Evolutionary conservation across 1,140 invertebrate species (phyloP), one percentile per base, ranked within the genome.

Genomic region (Solen grandis): DNA sequence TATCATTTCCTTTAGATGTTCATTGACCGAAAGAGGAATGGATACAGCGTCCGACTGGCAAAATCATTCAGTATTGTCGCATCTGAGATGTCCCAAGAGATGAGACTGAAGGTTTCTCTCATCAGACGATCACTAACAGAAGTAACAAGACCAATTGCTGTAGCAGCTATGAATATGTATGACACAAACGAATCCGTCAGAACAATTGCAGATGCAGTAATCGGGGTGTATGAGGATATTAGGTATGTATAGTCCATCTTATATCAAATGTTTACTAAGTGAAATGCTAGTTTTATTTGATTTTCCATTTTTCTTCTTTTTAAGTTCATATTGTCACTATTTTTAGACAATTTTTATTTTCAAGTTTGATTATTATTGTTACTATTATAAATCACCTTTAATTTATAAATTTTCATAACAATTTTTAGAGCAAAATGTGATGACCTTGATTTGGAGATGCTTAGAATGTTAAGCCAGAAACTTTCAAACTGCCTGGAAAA

Each of bases 171-270:
- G 1, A 41, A 36, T 41, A 78, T 78, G 63, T 78, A 68, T 55
- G 65, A 78, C 3, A 65, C 25, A 63, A 78, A 78, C 46, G 62
- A 78, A 29, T 29, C 55, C 54, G 4, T 59, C 25, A 65, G 65
- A 41, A 54, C 68, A 57, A 69, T 78, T 31, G 41, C 54, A 13
- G 65, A 78, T 46, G 38, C 19, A 1, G 14, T 60, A 14, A 5
- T 78, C 27, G 27, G 38, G 19, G 62, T 38, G 4, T 19, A 27
- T 33, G n/a, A 65, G n/a, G 54, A 69, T 13, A 50, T 35, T 13
- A 31, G 5, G 69, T 73, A 59, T 22, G 52, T 35, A 8, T 5
- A 59, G 5, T 19, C 4, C 57, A 57, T 10, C n/a, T 57, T 55
- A 22, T n/a, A 55, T 22, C 27, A 55, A 5, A 55, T n/a, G 5